Percentiles rank a stretch among this genome's conserved stretches.
Conservation (phyloP, 2,113 vertebrate genomes). For the Struthidea cinerea region DNA sequence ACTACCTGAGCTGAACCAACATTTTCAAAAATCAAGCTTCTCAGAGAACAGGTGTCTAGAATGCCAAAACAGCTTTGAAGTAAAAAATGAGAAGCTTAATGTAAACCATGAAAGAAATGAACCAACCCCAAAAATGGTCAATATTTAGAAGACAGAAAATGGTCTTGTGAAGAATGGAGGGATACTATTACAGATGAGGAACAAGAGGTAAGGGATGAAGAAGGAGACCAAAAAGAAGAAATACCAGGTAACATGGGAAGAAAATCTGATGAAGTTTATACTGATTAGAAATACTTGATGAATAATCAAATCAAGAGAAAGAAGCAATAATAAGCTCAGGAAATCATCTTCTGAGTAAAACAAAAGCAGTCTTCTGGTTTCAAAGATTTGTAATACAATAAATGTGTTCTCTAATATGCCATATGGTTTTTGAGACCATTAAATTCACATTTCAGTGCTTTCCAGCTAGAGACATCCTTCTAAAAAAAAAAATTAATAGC, state of each 20-base stretch:
- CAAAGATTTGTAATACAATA: neutral
- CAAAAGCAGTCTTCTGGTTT: neutral
- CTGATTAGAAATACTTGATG: neutral
- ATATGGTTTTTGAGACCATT: neutral
- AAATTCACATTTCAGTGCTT: neutral
- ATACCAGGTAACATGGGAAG: neutral
- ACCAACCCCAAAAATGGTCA: accelerated
- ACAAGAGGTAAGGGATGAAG: neutral
- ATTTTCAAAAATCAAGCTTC: neutral
- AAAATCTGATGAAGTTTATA: neutral
- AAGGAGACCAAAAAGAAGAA: neutral
- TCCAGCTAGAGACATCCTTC: neutral
- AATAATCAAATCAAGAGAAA: neutral
- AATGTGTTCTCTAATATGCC: neutral
- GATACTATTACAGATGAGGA: neutral
- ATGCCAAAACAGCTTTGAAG: neutral
- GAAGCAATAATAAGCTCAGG: neutral
- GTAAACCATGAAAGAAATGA: neutral
- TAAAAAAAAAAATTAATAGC: neutral
- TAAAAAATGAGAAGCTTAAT: neutral
- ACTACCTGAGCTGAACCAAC: neutral
- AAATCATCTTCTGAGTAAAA: neutral
- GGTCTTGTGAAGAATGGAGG: neutral
- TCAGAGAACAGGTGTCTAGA: neutral
- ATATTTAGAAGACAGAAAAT: neutral